Percentiles rank a stretch among this genome's conserved stretches.
These are phyloP conservation scores for Platichthys stellatus DNA, from an alignment of 2,113 vertebrate species.

Conservation along the genomic window DNA sequence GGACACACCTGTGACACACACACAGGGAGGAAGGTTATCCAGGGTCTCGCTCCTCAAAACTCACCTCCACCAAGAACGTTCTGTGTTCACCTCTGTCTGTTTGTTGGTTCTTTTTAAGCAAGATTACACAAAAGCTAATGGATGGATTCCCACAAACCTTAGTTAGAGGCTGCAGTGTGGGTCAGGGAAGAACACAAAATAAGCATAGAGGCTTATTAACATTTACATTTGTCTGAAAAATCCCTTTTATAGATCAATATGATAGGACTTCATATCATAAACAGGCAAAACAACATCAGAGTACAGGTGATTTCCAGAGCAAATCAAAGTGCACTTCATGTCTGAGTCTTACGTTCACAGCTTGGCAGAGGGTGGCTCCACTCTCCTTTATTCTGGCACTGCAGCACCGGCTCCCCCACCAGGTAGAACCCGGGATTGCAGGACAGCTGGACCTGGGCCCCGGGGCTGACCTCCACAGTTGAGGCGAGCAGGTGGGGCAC, in stretches of 20 bases:
- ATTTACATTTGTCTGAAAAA: too few species aligned
- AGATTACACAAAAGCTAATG: too few species aligned
- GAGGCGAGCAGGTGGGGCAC: conserved; percentile 86
- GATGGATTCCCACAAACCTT: too few species aligned
- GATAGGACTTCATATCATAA: too few species aligned
- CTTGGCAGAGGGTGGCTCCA: conserved; percentile 92
- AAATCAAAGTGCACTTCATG: neutral
- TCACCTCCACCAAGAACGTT: neutral
- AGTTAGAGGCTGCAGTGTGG: too few species aligned
- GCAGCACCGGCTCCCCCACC: conserved; percentile 90
- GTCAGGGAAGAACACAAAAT: too few species aligned
- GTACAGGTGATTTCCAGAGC: neutral
- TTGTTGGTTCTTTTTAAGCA: too few species aligned
- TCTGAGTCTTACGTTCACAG: conserved; percentile 89
- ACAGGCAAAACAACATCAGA: neutral
- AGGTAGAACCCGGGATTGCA: conserved; percentile 96
- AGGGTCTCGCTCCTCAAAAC: neutral
- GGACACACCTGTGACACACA: conserved; percentile 85
- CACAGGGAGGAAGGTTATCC: neutral
- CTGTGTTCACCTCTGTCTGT: too few species aligned
- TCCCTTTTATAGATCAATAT: neutral
- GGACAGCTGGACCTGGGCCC: conserved; percentile 89
- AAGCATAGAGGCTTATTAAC: too few species aligned
- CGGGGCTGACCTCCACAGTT: conserved; percentile 85
- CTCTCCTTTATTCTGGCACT: conserved; percentile 92